A percentile compares a stretch with the other conserved stretches of the same genome.
These are phyloP conservation scores for Myotis brandtii DNA, from an alignment of 2,113 vertebrate genomes.

Conservation along the genomic window DNA sequence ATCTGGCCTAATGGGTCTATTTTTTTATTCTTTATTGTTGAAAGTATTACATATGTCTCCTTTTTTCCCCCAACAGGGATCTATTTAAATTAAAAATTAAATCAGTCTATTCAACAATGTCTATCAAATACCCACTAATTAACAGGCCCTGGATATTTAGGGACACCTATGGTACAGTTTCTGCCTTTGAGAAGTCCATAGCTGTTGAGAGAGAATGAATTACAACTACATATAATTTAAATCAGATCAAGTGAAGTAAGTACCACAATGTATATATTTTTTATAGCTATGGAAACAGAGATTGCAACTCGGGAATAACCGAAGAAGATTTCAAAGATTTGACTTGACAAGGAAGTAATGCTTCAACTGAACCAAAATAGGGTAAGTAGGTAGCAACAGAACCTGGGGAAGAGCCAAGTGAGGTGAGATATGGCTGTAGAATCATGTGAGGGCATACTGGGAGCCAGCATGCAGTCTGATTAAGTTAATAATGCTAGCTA, in stretches of 20 bases:
- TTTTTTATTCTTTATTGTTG: too few relatives aligned
- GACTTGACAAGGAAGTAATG: constrained; percentile 5
- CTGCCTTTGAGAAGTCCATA: constrained; percentile 29
- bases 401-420: not conserved
- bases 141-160: not conserved
- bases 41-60: too few relatives aligned
- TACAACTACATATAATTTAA: constrained; percentile 22
- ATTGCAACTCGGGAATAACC: not conserved
- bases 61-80: not conserved
- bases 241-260: not conserved
- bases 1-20: not conserved
- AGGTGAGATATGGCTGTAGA: not conserved
- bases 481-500: not conserved
- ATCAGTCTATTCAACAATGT: not conserved
- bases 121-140: not conserved
- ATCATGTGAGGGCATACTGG: not conserved
- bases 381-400: not conserved
- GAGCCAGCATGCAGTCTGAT: not conserved
- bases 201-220: not conserved
- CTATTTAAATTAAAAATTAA: constrained; percentile 57
- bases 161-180: not conserved
- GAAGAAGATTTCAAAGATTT: constrained; percentile 39
- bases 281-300: not conserved
- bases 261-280: not conserved
- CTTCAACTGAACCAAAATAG: not conserved